A percentile compares a stretch with the other conserved stretches of the same genome.
Evolutionary conservation across 64 coral and sea anemone genomes (phyloP).

Genomic region (Anthopleura sola): DNA sequence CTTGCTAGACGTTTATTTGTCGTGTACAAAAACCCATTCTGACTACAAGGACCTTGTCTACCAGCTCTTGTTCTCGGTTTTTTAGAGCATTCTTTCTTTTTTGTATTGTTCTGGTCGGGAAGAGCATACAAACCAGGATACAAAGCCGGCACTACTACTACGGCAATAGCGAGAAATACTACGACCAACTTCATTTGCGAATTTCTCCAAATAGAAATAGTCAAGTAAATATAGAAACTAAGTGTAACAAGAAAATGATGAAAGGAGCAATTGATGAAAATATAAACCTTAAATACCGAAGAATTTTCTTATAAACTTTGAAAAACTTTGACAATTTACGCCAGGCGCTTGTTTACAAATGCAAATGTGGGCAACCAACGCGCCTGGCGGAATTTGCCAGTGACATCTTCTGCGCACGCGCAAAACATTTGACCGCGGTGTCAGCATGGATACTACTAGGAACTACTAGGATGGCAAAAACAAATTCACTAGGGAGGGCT

Average conservation of each 20-base stretch:
- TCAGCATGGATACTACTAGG: too few relatives aligned
- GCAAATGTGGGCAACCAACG: not conserved
- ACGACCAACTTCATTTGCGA: conserved; percentile 3
- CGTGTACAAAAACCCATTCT: not conserved
- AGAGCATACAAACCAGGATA: not conserved
- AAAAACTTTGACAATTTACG: not conserved
- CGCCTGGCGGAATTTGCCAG: too few relatives aligned
- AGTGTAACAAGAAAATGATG: not conserved
- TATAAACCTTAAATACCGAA: not conserved
- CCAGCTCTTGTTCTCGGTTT: not conserved
- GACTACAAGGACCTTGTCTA: not conserved
- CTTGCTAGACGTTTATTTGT: not conserved
- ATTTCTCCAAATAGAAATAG: not conserved
- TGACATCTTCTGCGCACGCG: too few relatives aligned
- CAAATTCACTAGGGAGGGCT: not conserved
- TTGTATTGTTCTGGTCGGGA: not conserved
- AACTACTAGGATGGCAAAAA: not conserved
- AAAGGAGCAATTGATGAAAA: not conserved
- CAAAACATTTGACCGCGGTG: too few relatives aligned
- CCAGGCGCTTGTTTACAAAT: conserved; percentile 16
- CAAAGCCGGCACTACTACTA: too few relatives aligned
- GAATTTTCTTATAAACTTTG: not conserved
- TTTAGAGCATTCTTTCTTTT: not conserved
- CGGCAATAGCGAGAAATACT: not conserved
- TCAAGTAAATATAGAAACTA: not conserved